These are phyloP conservation scores for Hybognathus amarus DNA, from an alignment of 2,797 vertebrate genomes.

Conservation along the genomic window DNA sequence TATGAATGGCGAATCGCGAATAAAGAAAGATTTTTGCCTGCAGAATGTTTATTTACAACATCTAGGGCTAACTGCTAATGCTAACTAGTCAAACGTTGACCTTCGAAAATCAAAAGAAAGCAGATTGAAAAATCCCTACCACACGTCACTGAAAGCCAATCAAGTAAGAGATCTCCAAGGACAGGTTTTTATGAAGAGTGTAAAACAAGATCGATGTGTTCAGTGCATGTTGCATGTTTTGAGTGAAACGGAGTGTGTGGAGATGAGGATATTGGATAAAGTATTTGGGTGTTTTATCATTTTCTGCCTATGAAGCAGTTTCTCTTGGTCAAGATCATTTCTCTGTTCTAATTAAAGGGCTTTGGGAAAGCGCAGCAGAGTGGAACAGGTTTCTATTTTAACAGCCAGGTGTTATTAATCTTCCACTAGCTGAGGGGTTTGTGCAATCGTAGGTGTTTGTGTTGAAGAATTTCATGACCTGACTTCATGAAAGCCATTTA, in stretches of 20 bases:
- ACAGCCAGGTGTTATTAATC: constrained; percentile 60
- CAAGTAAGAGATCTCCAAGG: neutral
- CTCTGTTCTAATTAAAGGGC: constrained; percentile 57
- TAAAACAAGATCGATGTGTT: neutral
- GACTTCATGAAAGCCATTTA: neutral
- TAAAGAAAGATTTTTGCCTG: neutral
- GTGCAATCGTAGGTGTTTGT: neutral
- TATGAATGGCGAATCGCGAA: neutral
- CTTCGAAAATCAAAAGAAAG: neutral
- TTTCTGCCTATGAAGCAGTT: constrained; percentile 52
- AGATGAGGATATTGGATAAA: neutral
- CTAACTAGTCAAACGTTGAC: neutral
- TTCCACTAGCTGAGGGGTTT: constrained; percentile 5
- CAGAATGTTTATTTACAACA: neutral
- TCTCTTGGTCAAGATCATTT: constrained; percentile 50
- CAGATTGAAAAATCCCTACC: neutral
- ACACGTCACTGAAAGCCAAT: neutral
- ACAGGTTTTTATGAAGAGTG: neutral
- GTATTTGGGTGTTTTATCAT: constrained; percentile 32
- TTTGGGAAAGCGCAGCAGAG: constrained; percentile 44
- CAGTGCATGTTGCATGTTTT: neutral
- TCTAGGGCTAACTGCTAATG: neutral
- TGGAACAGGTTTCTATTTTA: constrained; percentile 56
- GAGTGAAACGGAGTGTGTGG: constrained; percentile 2
- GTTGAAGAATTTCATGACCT: neutral